Evolutionary conservation across 2,888 invertebrate genomes (phyloP), one percentile per base, ranked within the genome.

Genomic region (Heliconius hortense): DNA sequence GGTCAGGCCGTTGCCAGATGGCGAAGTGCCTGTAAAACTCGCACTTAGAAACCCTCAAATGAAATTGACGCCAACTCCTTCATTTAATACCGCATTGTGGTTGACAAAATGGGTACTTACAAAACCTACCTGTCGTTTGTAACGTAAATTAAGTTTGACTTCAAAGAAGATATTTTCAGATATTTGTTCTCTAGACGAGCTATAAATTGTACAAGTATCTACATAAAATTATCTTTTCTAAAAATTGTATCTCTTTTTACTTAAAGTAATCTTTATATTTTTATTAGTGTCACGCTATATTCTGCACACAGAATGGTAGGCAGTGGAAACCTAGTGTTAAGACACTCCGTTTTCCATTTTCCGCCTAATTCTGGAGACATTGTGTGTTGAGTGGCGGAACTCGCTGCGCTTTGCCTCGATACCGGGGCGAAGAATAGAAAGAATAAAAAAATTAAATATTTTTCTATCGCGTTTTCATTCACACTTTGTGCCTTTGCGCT

Each of bases 11-110:
- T 63, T 72, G 77, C 79, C 77, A 79, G 78, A 80, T 80, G 77
- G 79, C 76, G 70, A 70, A 66, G 71, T 69, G 77, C 73, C 77
- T 79, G 77, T 79, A 77, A 80, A 80, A 80, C 76, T 77, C 77
- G 75, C 76, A 76, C 76, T 78, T 76, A 76, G 75, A 72, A 66
- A 76, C 71, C 76, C 63, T 79, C 76, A 76, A 79, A 77, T 77
- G 76, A 77, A 77, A 78, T 76, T 79, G 76, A 74, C 74, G 63
- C 68, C 59, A 72, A 64, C 48, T 66, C 67, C 63, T 74, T 74
- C 73, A 35, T 76, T 75, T 75, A 77, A 77, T 71, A 59, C 70
- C 75, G 59, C 71, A 64, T 75, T 63, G 64, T 75, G 75, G 71
- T 60, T 71, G 71, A 71, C 60, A 60, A 71, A 70, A 60, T 60